Evolutionary conservation across 2,888 invertebrate genomes (phyloP), one percentile per base, ranked within the genome.

Genomic region (Campopleginae sp.): DNA sequence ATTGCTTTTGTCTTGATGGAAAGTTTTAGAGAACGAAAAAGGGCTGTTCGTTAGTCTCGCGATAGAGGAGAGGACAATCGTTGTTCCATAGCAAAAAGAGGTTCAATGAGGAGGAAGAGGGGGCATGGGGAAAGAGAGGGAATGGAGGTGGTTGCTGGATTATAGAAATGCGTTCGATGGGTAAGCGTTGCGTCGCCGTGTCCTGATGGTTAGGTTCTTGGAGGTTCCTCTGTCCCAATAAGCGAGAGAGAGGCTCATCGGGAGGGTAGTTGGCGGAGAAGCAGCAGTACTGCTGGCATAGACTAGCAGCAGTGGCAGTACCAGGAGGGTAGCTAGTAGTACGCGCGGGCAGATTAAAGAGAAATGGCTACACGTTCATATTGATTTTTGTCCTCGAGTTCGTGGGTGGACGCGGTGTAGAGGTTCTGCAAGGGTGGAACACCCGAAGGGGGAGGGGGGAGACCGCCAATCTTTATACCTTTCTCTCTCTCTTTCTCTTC

Each of bases 301-400:
- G n/a, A 61, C 44, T 38, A 27, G 63, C n/a, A 27, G 63, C n/a
- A 75, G 78, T 82, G 68, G 72, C 82, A 76, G 82, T 82, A 82
- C 82, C 82, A 74, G 80, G 82, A 84, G 79, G 84, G 80, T 70
- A 81, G 86, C 61, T 82, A 80, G 86, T 88, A 82, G 92, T 92
- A 91, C 92, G 92, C 91, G 80, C 85, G 74, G 93, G 92, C 92
- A 93, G 93, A 93, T 93, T 93, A 93, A 93, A 93, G 92, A 93
- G 93, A 91, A 93, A 93, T 93, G 93, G 93, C 93, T 93, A 93
- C 93, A 93, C 93, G 93, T 93, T 93, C 92, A 93, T 93, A 93
- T 93, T 93, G 93, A 93, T 93, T 93, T 93, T 93, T 93, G 93
- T 93, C 93, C 93, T 93, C 80, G 91, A 90, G 92, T 92, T 92